Evolutionary conservation across 2,888 invertebrate genomes (phyloP), one percentile per base, ranked within the genome.

Genomic region (Sesia bembeciformis): DNA sequence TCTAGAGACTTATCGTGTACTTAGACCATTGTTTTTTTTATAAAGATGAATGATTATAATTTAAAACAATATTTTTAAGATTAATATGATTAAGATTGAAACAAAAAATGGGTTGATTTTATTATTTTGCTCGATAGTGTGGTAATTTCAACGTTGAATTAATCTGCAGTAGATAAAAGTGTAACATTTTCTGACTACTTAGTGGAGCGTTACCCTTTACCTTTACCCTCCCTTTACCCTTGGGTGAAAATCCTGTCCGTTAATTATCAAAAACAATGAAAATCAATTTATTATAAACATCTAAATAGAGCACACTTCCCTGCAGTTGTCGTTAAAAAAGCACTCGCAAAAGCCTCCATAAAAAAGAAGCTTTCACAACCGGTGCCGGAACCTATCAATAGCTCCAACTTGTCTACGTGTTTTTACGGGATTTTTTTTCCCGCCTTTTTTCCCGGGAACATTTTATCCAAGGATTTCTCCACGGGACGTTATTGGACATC

Each of bases 371-470:
- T 65, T 67, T 64, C 63, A 63, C 68, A 67, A 65, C 57, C 65
- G 63, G 60, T 59, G 65, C 71, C 71, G 75, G 74, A 76, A 79
- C 77, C 82, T 81, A 88, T 87, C 86, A 83, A 86, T 85, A 81
- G 79, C 78, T 64, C 67, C 71, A 72, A 72, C 73, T 76, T 74
- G 72, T 73, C 70, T 66, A 65, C 72, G 67, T 66, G 66, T 23
- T 23, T 23, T 23, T 23, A 23, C 23, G 52, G 49, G 7, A 56
- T 5, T 57, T 60, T 23, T 58, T 52, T 49, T 42, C 46, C 49
- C 23, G 52, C 53, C 43, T 39, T 55, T 58, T 62, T 69, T 61
- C 52, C 60, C 59, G 59, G 53, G 54, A 56, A 58, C 62, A 66
- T 69, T 67, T 54, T 57, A 56, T 50, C 59, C 55, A 57, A 59